Evolutionary conservation across 2,113 vertebrate genomes (phyloP).

Genomic region (Solea senegalensis): DNA sequence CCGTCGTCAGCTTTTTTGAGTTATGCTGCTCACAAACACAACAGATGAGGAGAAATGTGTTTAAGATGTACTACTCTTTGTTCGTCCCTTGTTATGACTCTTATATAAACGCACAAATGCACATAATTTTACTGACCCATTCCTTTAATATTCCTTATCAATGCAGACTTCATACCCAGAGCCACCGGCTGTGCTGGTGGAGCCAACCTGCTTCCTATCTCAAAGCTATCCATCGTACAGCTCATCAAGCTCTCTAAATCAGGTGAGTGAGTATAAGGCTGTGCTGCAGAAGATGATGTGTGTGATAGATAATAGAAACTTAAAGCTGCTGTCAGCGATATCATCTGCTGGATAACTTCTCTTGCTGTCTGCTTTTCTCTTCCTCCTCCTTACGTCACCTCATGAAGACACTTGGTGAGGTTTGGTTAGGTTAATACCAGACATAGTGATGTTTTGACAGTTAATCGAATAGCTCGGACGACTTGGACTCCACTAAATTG

Average conservation of each 20-base stretch:
- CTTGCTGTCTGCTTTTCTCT: no score
- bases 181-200: slow-evolving; percentile 44
- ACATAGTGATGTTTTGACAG: no score
- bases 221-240: slow-evolving; percentile 52
- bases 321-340: not conserved
- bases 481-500: no score
- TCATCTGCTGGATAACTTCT: no score
- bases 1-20: no score
- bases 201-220: slow-evolving; percentile 61
- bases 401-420: no score
- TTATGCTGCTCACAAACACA: no score
- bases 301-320: not conserved
- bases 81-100: not conserved
- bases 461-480: no score
- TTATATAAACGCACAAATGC: not conserved
- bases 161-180: slow-evolving; percentile 65
- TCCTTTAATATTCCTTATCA: not conserved
- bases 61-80: not conserved
- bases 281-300: not conserved
- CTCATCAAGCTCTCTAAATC: slow-evolving; percentile 54
- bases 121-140: not conserved
- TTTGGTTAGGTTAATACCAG: no score
- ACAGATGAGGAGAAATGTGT: no score
- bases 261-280: slow-evolving; percentile 51
- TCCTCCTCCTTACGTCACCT: no score